Evolutionary conservation across 2,888 invertebrate genomes (phyloP), one percentile per base, ranked within the genome.

Genomic region (Anoplius nigerrimus): DNA sequence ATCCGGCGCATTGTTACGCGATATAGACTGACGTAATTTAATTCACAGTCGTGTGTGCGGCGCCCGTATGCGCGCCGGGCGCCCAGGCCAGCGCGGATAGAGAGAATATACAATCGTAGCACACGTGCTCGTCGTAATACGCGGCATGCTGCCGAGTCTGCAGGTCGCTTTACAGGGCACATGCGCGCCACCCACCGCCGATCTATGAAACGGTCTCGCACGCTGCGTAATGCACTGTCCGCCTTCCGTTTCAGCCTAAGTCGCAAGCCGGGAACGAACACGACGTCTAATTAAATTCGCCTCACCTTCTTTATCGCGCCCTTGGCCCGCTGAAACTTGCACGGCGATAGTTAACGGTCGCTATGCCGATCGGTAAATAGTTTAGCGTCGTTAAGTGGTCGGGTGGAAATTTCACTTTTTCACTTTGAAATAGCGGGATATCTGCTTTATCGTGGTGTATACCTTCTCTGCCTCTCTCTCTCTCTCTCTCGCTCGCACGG

Each of bases 21-120:
- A 77, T 80, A 80, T 74, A 81, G 72, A 73, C 81, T 75, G 71
- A 67, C 79, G 76, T 80, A 81, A 80, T 80, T 80, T 80, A 79
- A 80, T 80, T 80, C 72, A 62, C 58, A 42, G 66, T 60, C 56
- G 72, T 71, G 68, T 73, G 73, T 56, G 62, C 69, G 68, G n/a
- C 51, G 27, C 18, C 54, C 60, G 61, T 62, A 43, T 22, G 48
- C 56, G 51, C 45, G 15, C 34, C 2, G n/a, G 18, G 22, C 27
- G 52, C 42, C 15, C 13, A 21, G 15, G 52, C 18, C 13, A 52
- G 52, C 15, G n/a, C 45, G 52, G 69, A 20, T 61, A 71, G 65
- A 24, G 66, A 74, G 45, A 48, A 48, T 66, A 71, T 69, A 74
- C 69, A 75, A 81, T 76, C 69, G 76, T 67, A 66, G n/a, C 72